Evolutionary conservation across 2,888 invertebrate species (phyloP), one percentile per base, ranked within the genome.

Genomic region (Hirtodrosophila confusa): DNA sequence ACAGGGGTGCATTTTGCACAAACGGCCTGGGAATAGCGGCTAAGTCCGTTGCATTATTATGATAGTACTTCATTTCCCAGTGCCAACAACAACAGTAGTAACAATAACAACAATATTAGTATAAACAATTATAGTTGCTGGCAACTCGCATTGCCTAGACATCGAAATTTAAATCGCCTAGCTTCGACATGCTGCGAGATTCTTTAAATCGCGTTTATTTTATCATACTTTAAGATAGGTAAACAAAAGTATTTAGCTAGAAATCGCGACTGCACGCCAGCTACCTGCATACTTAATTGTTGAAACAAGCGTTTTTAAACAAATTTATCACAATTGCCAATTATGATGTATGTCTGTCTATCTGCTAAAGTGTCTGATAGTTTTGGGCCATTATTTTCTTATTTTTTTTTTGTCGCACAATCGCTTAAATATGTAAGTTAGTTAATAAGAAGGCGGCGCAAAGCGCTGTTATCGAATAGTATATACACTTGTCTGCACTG

Each of bases 231-330:
- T 48, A 9, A 24, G 12, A 11, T 43, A 41, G 36, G 23, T n/a
- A 31, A 53, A 43, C 35, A 27, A 37, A 35, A 48, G 17, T 24
- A 50, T 61, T 58, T 43, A 63, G 35, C 36, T 29, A 8, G n/a
- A 35, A 51, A 36, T 4, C 29, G 17, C 31, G 7, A 53, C 35
- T 45, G 35, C 53, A 69, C 61, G 17, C 47, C 40, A 57, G 51
- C 64, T 61, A 49, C 54, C 54, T 49, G 64, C 40, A 50, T 29
- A 31, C 44, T 40, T 11, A 33, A 41, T 9, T 54, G 24, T 60
- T 48, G 5, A 8, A 24, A 31, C 24, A 36, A 43, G 7, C 4
- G 23, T 12, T 43, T 61, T 27, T 43, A 12, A 47, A 35, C 4
- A 6, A 27, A 2, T 9, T 6, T 60, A 36, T 23, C 41, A 12